Evolutionary conservation across 2,888 invertebrate species (phyloP).

Genomic region (Lathronympha strigana): DNA sequence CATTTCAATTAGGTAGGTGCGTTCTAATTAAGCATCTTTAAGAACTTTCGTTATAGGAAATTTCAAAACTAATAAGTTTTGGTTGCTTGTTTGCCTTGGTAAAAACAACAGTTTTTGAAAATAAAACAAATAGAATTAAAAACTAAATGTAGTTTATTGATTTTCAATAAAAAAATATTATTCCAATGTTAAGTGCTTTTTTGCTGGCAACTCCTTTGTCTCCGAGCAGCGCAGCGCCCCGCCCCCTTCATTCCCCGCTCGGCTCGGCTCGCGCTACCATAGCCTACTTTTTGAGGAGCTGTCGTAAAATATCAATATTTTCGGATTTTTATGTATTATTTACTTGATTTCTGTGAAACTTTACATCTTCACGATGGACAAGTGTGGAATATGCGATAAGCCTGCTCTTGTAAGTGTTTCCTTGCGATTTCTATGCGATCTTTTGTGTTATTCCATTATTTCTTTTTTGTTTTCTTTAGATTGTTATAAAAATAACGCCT

Average conservation of each 20-base stretch:
- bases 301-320: conserved; percentile 67
- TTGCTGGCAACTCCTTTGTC: conserved; percentile 47
- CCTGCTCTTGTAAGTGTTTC: conserved; percentile 73
- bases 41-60: not conserved
- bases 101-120: not conserved
- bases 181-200: conserved; percentile 15
- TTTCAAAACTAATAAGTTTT: not conserved
- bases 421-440: conserved; percentile 52
- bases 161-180: conserved; percentile 28
- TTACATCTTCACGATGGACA: conserved; percentile 67
- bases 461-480: conserved; percentile 80
- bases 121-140: not conserved
- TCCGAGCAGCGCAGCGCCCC: conserved; percentile 49
- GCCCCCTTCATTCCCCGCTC: conserved; percentile 58
- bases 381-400: conserved; percentile 78
- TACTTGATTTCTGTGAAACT: conserved; percentile 53
- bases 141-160: conserved; percentile 1
- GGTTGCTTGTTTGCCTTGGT: too few relatives aligned
- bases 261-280: conserved; percentile 63
- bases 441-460: conserved; percentile 63
- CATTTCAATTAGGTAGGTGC: not conserved
- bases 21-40: not conserved
- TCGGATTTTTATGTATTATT: conserved; percentile 64
- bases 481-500: conserved; percentile 74
- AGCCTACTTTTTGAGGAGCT: conserved; percentile 60